Conservation (phyloP, 2,888 invertebrate genomes). For the Agrotis puta region DNA sequence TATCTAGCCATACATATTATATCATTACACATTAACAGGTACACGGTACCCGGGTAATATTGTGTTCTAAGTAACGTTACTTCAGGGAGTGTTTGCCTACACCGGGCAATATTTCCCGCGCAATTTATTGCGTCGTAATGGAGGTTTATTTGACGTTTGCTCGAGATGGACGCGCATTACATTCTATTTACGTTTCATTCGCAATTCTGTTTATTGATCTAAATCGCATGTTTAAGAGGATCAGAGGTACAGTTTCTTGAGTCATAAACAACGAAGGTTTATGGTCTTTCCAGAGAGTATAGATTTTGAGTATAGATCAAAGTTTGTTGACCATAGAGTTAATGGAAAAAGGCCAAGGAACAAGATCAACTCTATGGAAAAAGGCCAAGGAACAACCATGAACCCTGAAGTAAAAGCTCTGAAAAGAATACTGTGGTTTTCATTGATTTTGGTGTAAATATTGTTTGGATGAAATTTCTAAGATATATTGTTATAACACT, state of each 20-base stretch:
- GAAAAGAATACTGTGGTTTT: too few relatives aligned
- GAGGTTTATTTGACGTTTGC: conserved; percentile 41
- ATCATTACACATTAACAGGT: neutral
- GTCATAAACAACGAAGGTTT: neutral
- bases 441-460: too few relatives aligned
- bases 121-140: conserved; percentile 52
- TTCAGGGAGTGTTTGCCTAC: conserved; percentile 48
- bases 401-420: too few relatives aligned
- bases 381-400: too few relatives aligned
- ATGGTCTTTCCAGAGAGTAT: too few relatives aligned
- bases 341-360: too few relatives aligned
- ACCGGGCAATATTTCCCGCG: conserved; percentile 36
- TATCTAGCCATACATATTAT: neutral
- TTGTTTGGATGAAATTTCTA: too few relatives aligned
- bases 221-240: conserved; percentile 28
- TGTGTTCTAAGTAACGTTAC: conserved; percentile 36
- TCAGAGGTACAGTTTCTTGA: neutral
- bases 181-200: conserved; percentile 40
- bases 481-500: too few relatives aligned
- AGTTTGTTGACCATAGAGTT: too few relatives aligned
- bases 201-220: conserved; percentile 31
- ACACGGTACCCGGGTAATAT: conserved; percentile 8
- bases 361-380: too few relatives aligned
- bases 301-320: too few relatives aligned
- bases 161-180: conserved; percentile 44